These are phyloP conservation scores for Spilarctia lutea DNA, from an alignment of 2,888 invertebrate genomes.

Conservation along the genomic window DNA sequence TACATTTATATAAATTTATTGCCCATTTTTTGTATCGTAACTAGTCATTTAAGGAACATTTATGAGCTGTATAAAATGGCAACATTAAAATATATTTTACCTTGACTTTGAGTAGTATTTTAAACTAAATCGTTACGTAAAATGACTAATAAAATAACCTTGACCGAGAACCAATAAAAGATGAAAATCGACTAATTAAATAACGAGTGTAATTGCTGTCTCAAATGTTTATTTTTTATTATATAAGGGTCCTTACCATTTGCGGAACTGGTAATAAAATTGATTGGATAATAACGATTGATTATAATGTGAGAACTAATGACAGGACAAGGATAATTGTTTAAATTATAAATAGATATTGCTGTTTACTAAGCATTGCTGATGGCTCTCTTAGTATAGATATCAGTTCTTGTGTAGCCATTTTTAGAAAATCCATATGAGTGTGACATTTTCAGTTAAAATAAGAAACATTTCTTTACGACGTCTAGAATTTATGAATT, in stretches of 20 bases:
- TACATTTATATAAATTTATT: constrained; percentile 31
- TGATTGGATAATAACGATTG: constrained; percentile 5
- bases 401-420: neutral
- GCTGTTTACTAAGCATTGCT: neutral
- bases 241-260: constrained; percentile 32
- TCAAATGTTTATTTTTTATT: constrained; percentile 20
- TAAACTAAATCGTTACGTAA: constrained; percentile 24
- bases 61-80: constrained; percentile 17
- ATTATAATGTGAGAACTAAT: constrained; percentile 13
- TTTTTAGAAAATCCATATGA: neutral
- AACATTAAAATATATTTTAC: constrained; percentile 23
- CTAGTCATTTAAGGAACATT: constrained; percentile 6
- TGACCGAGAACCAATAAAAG: constrained; percentile 32
- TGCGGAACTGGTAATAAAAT: constrained; percentile 8
- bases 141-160: constrained; percentile 43
- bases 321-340: constrained; percentile 20
- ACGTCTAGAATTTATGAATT: neutral
- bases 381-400: neutral
- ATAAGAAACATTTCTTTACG: neutral
- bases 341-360: constrained; percentile 5
- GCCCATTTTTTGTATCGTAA: constrained; percentile 15
- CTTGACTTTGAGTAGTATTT: constrained; percentile 46
- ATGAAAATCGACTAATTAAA: constrained; percentile 33
- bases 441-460: neutral
- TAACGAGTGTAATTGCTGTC: constrained; percentile 16